phyloP scores from a whole-genome alignment of 2,888 invertebrate genomes.

The Molorchus minor region DNA sequence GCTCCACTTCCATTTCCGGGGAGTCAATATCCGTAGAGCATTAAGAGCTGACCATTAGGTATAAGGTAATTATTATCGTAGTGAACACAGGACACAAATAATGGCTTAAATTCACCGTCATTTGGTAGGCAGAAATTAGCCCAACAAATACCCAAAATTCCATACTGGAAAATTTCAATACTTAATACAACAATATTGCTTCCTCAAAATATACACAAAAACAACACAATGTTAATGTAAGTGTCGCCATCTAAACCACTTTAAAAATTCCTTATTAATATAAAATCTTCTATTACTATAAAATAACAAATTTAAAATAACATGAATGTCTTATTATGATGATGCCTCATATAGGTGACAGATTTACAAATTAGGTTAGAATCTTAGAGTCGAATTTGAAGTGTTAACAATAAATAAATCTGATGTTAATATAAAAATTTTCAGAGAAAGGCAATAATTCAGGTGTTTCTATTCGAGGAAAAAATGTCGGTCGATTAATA shows the following conservation, averaged over 20 bases:
- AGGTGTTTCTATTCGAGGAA: slow-evolving; percentile 6
- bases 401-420: not conserved
- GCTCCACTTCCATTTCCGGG: slow-evolving; percentile 48
- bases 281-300: not conserved
- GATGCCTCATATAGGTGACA: not conserved
- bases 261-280: not conserved
- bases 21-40: slow-evolving; percentile 54
- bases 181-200: not conserved
- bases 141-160: slow-evolving; percentile 12
- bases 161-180: slow-evolving; percentile 27
- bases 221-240: not conserved
- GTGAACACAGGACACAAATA: not conserved
- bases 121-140: slow-evolving; percentile 27
- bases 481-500: slow-evolving; percentile 17
- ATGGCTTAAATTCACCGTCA: slow-evolving; percentile 24
- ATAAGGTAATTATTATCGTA: slow-evolving; percentile 51
- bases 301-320: not conserved
- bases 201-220: not conserved
- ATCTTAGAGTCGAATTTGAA: not conserved
- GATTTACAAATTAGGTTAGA: not conserved
- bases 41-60: slow-evolving; percentile 56
- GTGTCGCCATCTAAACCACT: not conserved
- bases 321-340: not conserved
- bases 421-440: not conserved
- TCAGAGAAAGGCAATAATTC: slow-evolving; percentile 4